phyloP scores from a whole-genome alignment of 2,888 invertebrate species.

The Meganola albula region DNA sequence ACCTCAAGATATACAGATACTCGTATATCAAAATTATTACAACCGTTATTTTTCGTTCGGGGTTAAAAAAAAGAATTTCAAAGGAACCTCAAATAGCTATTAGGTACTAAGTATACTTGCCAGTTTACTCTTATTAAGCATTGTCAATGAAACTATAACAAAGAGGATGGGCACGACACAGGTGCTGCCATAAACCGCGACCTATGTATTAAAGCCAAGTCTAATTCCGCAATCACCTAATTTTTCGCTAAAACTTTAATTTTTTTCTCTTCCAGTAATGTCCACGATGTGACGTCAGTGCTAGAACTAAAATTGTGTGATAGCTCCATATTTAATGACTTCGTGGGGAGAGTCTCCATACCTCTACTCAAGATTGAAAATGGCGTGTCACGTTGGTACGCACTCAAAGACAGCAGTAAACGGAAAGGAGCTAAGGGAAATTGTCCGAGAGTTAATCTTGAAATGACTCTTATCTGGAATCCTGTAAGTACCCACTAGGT shows the following conservation, averaged over 20 bases:
- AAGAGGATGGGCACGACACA: no score
- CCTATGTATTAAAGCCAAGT: no score
- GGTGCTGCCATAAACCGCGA: no score
- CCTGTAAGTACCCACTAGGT: slow-evolving; percentile 67
- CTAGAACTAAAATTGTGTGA: slow-evolving; percentile 56
- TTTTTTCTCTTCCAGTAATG: slow-evolving; percentile 44
- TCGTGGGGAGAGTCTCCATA: slow-evolving; percentile 55
- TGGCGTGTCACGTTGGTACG: slow-evolving; percentile 55
- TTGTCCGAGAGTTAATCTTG: slow-evolving; percentile 55
- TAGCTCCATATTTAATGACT: slow-evolving; percentile 42
- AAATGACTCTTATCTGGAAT: slow-evolving; percentile 58
- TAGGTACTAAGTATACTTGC: no score
- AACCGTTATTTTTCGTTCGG: no score
- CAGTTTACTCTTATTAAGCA: no score
- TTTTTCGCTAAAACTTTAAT: background rate
- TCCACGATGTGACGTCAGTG: slow-evolving; percentile 59
- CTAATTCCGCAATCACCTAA: no score
- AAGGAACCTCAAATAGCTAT: no score
- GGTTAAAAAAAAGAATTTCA: no score
- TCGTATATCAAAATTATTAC: no score
- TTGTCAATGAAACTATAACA: no score
- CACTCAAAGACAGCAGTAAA: slow-evolving; percentile 52
- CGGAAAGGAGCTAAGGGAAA: slow-evolving; percentile 54
- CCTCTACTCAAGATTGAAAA: slow-evolving; percentile 53
- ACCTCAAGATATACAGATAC: no score